These are phyloP conservation scores for Phalacrocorax carbo DNA, from an alignment of 2,113 vertebrate species.

Conservation along the genomic window DNA sequence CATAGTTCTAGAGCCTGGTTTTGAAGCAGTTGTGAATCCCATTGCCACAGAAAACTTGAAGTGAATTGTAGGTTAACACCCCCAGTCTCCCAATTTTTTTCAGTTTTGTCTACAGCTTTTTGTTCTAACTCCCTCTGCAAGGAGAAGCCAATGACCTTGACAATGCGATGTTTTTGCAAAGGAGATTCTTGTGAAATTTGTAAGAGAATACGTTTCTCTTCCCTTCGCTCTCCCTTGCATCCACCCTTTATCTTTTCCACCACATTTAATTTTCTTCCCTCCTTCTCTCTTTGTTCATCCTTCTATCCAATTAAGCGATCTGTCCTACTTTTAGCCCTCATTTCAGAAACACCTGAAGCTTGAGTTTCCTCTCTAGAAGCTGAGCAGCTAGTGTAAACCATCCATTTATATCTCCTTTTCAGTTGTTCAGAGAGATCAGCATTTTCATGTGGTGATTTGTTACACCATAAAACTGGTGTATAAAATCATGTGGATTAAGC, in stretches of 20 bases:
- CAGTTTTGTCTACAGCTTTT: background rate
- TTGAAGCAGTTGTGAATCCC: background rate
- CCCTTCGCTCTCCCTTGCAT: background rate
- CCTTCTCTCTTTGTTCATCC: background rate
- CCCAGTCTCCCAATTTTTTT: background rate
- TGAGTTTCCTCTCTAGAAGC: background rate
- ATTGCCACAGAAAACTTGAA: background rate
- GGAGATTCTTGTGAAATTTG: background rate
- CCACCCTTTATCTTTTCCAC: background rate
- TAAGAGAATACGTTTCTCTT: background rate
- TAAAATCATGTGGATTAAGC: background rate
- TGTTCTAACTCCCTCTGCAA: background rate
- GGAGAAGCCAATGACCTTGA: background rate
- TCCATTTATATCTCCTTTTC: background rate
- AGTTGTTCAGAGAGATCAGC: background rate
- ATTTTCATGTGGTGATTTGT: background rate
- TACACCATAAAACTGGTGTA: background rate
- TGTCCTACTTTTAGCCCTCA: background rate
- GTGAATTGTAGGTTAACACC: background rate
- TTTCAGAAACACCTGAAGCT: background rate
- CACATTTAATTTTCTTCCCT: background rate
- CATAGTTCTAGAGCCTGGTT: background rate
- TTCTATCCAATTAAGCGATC: background rate
- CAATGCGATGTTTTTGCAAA: background rate
- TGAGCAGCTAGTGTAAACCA: background rate